These are phyloP conservation scores for Micrasema longulum DNA, from an alignment of 1,140 invertebrate genomes.

Conservation along the genomic window DNA sequence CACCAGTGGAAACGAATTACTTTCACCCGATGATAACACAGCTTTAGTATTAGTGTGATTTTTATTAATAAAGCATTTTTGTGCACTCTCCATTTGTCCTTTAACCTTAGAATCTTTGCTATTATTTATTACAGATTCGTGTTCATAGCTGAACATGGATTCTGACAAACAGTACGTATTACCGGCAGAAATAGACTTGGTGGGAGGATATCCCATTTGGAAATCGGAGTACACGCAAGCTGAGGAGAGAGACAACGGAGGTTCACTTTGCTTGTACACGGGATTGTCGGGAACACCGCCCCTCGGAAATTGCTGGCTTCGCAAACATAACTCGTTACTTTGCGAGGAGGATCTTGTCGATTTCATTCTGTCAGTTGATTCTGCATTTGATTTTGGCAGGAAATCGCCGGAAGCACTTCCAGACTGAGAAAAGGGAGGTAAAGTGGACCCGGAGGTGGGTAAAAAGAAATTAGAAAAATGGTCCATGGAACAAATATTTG, in stretches of 20 bases:
- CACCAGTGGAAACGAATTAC: slow-evolving; percentile 22
- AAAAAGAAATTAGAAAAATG: slow-evolving; percentile 51
- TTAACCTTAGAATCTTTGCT: slow-evolving; percentile 36
- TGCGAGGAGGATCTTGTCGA: slow-evolving; percentile 18
- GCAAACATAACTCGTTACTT: slow-evolving; percentile 1
- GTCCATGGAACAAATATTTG: slow-evolving; percentile 51
- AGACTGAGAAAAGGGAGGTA: slow-evolving; percentile 10
- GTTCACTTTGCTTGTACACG: background rate
- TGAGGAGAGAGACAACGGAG: slow-evolving; percentile 20
- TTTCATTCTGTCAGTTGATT: slow-evolving; percentile 28
- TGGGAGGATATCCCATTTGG: slow-evolving; percentile 39
- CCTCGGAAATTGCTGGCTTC: background rate
- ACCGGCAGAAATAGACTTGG: slow-evolving; percentile 35
- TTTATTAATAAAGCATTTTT: slow-evolving; percentile 42
- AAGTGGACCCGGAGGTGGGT: slow-evolving; percentile 9
- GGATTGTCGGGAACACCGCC: background rate
- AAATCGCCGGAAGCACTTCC: slow-evolving; percentile 42
- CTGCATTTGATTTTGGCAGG: slow-evolving; percentile 23
- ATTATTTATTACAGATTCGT: slow-evolving; percentile 40
- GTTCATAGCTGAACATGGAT: slow-evolving; percentile 51
- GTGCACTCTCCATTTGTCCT: slow-evolving; percentile 22
- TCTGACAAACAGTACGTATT: slow-evolving; percentile 41
- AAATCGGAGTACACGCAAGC: slow-evolving; percentile 44
- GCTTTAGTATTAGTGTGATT: slow-evolving; percentile 33
- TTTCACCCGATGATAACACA: slow-evolving; percentile 30